These are phyloP conservation scores for Ceraclea dissimilis DNA, from an alignment of 2,888 invertebrate genomes.

Conservation along the genomic window DNA sequence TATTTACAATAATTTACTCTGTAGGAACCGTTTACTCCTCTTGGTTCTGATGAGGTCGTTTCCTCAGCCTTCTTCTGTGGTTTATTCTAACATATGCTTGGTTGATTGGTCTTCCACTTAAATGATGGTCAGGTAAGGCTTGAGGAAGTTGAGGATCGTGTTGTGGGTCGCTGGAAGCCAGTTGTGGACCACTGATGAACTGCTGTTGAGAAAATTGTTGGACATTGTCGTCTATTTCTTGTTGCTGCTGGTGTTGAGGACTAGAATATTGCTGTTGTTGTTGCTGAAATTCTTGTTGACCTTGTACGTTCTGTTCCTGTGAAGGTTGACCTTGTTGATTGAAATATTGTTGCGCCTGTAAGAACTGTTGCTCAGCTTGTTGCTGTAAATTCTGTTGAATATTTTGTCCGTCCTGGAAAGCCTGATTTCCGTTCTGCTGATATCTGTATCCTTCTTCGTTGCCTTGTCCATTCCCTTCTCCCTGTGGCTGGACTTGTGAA, in stretches of 20 bases:
- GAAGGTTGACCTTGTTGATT: conserved; percentile 6
- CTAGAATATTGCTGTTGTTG: conserved; percentile 5
- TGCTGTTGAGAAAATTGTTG: conserved; percentile 10
- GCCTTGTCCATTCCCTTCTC: neutral
- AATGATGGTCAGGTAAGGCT: conserved; percentile 17
- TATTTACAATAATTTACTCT: neutral
- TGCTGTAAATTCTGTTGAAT: conserved; percentile 6
- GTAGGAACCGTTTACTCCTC: neutral
- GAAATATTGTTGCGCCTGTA: conserved; percentile 12
- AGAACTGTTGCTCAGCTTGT: conserved; percentile 14
- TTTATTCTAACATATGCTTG: conserved; percentile 38
- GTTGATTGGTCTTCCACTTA: conserved; percentile 20
- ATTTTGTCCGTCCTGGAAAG: conserved; percentile 19
- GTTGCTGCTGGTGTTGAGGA: conserved; percentile 6
- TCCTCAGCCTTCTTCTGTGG: conserved; percentile 42
- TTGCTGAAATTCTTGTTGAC: conserved; percentile 7
- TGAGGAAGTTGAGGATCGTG: conserved; percentile 23
- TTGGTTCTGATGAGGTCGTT: conserved; percentile 24
- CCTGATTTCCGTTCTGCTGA: conserved; percentile 16
- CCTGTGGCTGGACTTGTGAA: conserved; percentile 6
- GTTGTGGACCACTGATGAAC: conserved; percentile 9
- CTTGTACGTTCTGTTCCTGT: conserved; percentile 7
- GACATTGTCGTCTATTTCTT: conserved; percentile 3
- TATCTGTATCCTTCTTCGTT: conserved; percentile 22
- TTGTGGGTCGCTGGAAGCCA: conserved; percentile 15